Base-by-base conservation (phyloP, 2,888 invertebrate genomes). In the Tetanocera ferruginea region DNA sequence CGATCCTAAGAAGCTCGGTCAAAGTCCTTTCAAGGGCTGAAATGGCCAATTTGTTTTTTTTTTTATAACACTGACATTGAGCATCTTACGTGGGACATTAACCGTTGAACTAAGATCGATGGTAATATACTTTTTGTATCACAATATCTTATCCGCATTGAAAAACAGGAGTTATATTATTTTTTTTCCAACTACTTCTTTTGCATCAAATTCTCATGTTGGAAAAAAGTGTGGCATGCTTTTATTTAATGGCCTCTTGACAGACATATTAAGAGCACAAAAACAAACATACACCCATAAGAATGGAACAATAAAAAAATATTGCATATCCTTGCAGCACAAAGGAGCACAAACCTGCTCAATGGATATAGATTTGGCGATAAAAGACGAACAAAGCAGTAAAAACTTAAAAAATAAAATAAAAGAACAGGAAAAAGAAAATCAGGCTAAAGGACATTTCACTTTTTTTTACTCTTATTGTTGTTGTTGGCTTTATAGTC, bases 161-260 rank as follows among this genome's bases (percentile, higher is more conserved):
- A 57, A 57, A n/a, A n/a, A n/a, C n/a, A n/a, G n/a, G n/a, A n/a
- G n/a, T n/a, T n/a, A n/a, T n/a, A n/a, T n/a, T n/a, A n/a, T n/a
- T n/a, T n/a, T n/a, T n/a, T n/a, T n/a, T n/a, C n/a, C n/a, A n/a
- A n/a, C n/a, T n/a, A n/a, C n/a, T n/a, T n/a, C n/a, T n/a, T n/a
- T n/a, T n/a, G n/a, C n/a, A n/a, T n/a, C n/a, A n/a, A n/a, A n/a
- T n/a, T n/a, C n/a, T n/a, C n/a, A n/a, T n/a, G n/a, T n/a, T n/a
- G n/a, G n/a, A n/a, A n/a, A n/a, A 57, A 9, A 11, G 57, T 23
- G 57, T 57, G 57, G 17, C 19, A 25, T 25, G 6, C 57, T 60
- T 28, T 60, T 28, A 60, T 60, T 60, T 60, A 60, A 60, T 60
- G 60, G 28, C 60, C 60, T 60, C 28, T 28, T 28, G 28, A 60